Base-by-base conservation (phyloP, 2,113 vertebrate species). In the Xenus cinereus region DNA sequence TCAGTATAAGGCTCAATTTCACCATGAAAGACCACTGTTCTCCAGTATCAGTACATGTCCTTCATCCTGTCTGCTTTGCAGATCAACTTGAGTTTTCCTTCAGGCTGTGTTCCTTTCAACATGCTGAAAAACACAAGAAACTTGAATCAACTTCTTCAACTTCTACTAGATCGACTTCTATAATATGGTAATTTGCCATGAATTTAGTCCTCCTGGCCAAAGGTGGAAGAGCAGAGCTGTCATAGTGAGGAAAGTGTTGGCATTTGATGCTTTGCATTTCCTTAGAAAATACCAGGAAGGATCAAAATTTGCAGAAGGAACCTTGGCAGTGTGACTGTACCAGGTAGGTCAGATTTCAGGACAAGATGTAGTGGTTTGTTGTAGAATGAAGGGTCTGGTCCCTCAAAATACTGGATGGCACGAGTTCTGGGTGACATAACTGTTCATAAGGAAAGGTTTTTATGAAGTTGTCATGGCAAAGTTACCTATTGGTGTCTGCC, bases 1-100 rank as follows among this genome's bases (percentile, higher is more conserved):
- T 50, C n/a, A 32, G 16, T 7, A 7, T 12, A 63, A 57, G 16
- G 62, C 37, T 56, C 2, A 16, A 3, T 45, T 67, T 54, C 18
- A 68, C 19, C 12, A 6, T 39, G 46, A 12, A 64, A 53, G 17
- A 19, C 10, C 4, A 3, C 19, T 30, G 16, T 43, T 57, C 16
- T 68, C 8, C 27, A 43, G 0, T 62, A 64, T 37, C 48, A 21
- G 4, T 57, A 10, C 2, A 0, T 37, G 56, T 41, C 37, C 37
- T 53, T 78, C 3, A 11, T 54, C 43, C 51, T 51, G 7, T 43
- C 50, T 48, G 48, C 35, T 74, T 33, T 50, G 71, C 5, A 2
- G 50, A 10, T 8, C 28, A 45, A 8, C 30, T 73, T 12, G 43
- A 67, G 20, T 48, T 78, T 68, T 66, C 33, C 48, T 83, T 73